Evolutionary conservation across 2,797 vertebrate genomes (phyloP), one percentile per base, ranked within the genome.

Genomic region (Chloroceryle inda): DNA sequence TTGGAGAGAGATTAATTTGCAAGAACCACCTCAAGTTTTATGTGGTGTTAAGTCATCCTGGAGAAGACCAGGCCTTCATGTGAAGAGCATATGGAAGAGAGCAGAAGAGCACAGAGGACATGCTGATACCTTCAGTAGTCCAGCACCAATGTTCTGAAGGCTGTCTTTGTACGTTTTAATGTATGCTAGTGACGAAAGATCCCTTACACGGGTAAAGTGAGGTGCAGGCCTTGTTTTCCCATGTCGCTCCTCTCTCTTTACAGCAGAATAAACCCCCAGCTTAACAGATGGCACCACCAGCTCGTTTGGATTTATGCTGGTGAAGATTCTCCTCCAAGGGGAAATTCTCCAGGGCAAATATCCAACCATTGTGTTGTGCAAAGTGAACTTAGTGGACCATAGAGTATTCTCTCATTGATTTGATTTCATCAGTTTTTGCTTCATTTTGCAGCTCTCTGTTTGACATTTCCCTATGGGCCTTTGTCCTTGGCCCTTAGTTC

Each of bases 341-440:
- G 71, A 92, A 66, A 74, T 94, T 95, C 89, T 95, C 55, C 35
- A 88, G 94, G 94, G 84, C 88, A 61, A 33, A 92, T 91, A 61
- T 93, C 88, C 68, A 72, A 4, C 58, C 80, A 29, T 15, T 89
- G 75, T 86, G 52, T 85, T 82, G 77, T 3, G 2, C 77, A 72
- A 92, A 92, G 92, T 92, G 91, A 82, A 90, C 71, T 79, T 92
- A 85, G 92, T 83, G 77, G 89, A 95, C 93, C 83, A 37, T 58
- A 61, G 83, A 77, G 33, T 68, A 26, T 79, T 92, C 62, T 80
- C 55, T 96, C 84, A 31, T 24, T 85, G 93, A 59, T 94, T 90
- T 94, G 76, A 94, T 94, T 92, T 92, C 63, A 76, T 94, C 6
- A 42, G 62, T 27, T 92, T 95, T 96, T 96, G 96, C 92, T 96